phyloP scores from a whole-genome alignment of 2,888 invertebrate species.

The Trypoxylon attenuatum region DNA sequence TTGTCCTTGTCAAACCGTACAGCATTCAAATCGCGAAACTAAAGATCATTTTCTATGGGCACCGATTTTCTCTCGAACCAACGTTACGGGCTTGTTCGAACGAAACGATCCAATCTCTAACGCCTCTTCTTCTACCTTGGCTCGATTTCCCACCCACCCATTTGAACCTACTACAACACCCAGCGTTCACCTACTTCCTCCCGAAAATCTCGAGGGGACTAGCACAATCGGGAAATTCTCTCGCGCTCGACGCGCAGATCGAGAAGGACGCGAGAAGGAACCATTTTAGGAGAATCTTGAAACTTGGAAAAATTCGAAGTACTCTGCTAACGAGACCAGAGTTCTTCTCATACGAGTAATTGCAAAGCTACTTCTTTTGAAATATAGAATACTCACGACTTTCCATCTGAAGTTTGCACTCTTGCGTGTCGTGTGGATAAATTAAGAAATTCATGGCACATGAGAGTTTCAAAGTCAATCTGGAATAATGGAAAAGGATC shows the following conservation, averaged over 20 bases:
- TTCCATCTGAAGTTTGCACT: constrained; percentile 95
- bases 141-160: too few relatives aligned
- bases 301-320: too few relatives aligned
- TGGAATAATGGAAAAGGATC: constrained; percentile 63
- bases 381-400: constrained; percentile 95
- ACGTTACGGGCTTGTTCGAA: neutral
- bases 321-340: too few relatives aligned
- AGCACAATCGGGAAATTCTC: too few relatives aligned
- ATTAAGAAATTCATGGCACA: constrained; percentile 97
- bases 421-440: constrained; percentile 96
- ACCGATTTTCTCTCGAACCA: neutral
- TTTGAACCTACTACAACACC: too few relatives aligned
- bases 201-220: too few relatives aligned
- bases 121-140: neutral
- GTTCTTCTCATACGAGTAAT: too few relatives aligned
- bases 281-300: too few relatives aligned
- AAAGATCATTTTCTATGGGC: constrained; percentile 14
- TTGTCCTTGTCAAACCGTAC: constrained; percentile 49
- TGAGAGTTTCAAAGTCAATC: constrained; percentile 88
- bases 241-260: too few relatives aligned
- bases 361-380: too few relatives aligned
- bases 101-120: neutral
- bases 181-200: too few relatives aligned
- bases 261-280: too few relatives aligned
- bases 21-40: constrained; percentile 22